Percentiles rank a stretch among this genome's conserved stretches.
Conservation (phyloP, 2,113 vertebrate genomes). For the Todiramphus saurophagus region DNA sequence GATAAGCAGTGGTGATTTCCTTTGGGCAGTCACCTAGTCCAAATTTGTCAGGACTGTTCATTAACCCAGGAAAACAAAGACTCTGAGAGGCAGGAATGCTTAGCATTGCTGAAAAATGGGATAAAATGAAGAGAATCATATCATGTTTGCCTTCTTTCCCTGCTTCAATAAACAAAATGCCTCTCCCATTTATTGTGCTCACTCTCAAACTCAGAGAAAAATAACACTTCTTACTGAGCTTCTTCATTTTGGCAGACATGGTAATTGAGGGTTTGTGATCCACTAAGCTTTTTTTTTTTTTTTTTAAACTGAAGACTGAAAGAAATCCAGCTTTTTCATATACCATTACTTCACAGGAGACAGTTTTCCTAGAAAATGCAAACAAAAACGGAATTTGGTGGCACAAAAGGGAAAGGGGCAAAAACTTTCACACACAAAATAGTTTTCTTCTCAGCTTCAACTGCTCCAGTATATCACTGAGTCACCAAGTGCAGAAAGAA, state of each 20-base stretch:
- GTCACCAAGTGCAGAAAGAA: background rate
- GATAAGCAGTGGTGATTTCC: background rate
- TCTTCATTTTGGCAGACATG: background rate
- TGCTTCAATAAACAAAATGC: background rate
- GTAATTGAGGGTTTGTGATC: constrained; percentile 33
- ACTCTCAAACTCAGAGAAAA: background rate
- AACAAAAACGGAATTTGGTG: constrained; percentile 17
- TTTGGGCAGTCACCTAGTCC: background rate
- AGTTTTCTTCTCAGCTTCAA: constrained; percentile 7
- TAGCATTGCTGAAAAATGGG: background rate
- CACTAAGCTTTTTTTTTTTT: background rate
- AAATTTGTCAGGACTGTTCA: background rate
- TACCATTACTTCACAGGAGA: background rate
- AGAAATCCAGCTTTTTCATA: constrained; percentile 19
- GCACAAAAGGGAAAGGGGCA: background rate
- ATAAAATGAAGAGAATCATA: background rate
- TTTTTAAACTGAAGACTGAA: background rate
- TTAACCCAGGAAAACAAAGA: background rate
- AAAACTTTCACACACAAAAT: background rate
- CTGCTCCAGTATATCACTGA: background rate
- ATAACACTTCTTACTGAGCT: background rate
- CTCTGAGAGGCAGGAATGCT: background rate
- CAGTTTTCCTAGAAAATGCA: constrained; percentile 49
- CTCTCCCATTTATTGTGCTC: background rate
- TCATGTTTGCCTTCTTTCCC: background rate